A percentile compares a stretch with the other conserved stretches of the same genome.
Conservation (phyloP, 2,797 vertebrate genomes). For the Petrocephalus sullivani region DNA sequence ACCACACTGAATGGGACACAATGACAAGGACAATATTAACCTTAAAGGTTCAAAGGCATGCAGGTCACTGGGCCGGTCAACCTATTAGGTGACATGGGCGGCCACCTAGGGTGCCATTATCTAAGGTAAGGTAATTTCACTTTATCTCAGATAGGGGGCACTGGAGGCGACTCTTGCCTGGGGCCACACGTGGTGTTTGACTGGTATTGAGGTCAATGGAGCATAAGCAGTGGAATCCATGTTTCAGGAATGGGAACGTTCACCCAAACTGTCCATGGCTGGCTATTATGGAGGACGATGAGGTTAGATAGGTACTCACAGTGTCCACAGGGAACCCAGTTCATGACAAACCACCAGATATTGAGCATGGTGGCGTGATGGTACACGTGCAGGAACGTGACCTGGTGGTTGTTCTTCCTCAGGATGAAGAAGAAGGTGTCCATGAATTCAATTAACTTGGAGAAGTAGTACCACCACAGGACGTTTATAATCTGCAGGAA, state of each 20-base stretch:
- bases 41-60: not conserved
- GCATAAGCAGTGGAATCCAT: not conserved
- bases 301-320: constrained; percentile 69
- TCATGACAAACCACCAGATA: constrained; percentile 99
- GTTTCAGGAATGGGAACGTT: not conserved
- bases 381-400: constrained; percentile 91
- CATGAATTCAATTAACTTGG: constrained; percentile 96
- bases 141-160: not conserved
- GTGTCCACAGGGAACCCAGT: constrained; percentile 96
- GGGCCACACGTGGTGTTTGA: not conserved
- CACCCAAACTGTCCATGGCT: not conserved
- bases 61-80: not conserved
- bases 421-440: constrained; percentile 98
- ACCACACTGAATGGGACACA: not conserved
- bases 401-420: constrained; percentile 93
- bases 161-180: not conserved
- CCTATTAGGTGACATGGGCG: not conserved
- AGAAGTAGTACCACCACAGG: constrained; percentile 99
- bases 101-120: not conserved
- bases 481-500: constrained; percentile 73
- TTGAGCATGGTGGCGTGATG: constrained; percentile 90
- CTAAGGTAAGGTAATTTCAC: not conserved
- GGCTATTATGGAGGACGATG: not conserved
- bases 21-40: not conserved
- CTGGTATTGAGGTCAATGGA: not conserved